A percentile compares a stretch with the other conserved stretches of the same genome.
Conservation (phyloP, 2,113 vertebrate genomes). For the Zosterops lateralis region DNA sequence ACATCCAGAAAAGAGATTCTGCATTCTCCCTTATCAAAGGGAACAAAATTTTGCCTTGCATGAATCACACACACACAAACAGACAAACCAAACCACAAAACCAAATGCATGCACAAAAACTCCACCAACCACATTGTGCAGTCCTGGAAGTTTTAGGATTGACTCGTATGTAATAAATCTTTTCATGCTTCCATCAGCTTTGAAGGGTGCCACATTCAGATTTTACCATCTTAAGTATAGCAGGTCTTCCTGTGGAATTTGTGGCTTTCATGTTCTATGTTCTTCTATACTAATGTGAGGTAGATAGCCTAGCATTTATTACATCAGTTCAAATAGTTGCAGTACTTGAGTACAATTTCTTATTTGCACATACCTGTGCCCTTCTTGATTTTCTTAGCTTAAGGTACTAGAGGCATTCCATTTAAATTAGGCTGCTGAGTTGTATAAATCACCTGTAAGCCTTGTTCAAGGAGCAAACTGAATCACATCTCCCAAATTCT, state of each 20-base stretch:
- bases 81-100: background rate
- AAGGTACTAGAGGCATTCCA: background rate
- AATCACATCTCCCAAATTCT: background rate
- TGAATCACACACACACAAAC: background rate
- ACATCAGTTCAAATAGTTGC: background rate
- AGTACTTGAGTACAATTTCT: background rate
- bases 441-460: background rate
- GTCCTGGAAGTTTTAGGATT: background rate
- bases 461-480: background rate
- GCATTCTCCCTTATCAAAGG: background rate
- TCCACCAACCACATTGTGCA: background rate
- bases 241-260: background rate
- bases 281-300: background rate
- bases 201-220: background rate
- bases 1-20: background rate
- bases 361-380: background rate
- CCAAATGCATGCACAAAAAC: rapidly evolving
- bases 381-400: background rate
- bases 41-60: background rate
- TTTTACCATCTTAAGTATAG: background rate
- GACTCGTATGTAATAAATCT: rapidly evolving
- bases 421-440: background rate
- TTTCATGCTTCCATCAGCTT: background rate
- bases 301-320: background rate
- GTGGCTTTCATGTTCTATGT: background rate